A percentile compares a stretch with the other conserved stretches of the same genome.
Conservation (phyloP, 2,113 vertebrate species). For the Antennarius striatus region DNA sequence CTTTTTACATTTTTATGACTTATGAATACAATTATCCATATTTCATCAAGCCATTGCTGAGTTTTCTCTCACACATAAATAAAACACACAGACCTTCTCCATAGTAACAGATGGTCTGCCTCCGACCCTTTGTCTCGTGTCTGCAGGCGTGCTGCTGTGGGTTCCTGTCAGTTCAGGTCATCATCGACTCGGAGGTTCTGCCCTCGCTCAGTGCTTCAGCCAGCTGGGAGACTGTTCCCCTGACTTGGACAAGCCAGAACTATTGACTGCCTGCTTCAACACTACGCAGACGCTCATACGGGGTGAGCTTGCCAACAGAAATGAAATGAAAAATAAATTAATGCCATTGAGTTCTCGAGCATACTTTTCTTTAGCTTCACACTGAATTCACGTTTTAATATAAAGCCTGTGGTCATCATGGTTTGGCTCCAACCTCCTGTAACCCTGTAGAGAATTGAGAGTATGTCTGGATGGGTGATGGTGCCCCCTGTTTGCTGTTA, state of each 20-base stretch:
- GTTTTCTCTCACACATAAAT: not conserved
- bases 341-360: not conserved
- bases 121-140: conserved; percentile 25
- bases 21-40: not conserved
- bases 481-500: no score
- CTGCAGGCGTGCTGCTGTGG: conserved; percentile 84
- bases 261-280: conserved; percentile 81
- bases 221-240: conserved; percentile 89
- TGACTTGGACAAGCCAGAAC: conserved; percentile 82
- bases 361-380: not conserved
- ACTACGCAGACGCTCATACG: conserved; percentile 85
- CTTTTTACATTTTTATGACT: no score
- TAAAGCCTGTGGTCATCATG: no score
- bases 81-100: not conserved
- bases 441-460: no score
- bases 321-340: not conserved
- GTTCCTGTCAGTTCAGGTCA: conserved; percentile 81
- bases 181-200: conserved; percentile 87
- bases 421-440: no score
- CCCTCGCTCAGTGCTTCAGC: conserved; percentile 89
- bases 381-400: not conserved
- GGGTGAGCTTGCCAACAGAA: conserved; percentile 66
- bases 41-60: not conserved
- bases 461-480: no score
- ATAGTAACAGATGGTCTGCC: not conserved